A percentile compares a stretch with the other conserved stretches of the same genome.
Evolutionary conservation across 2,113 vertebrate genomes (phyloP).

Genomic region (Paradoxurus hermaphroditus): DNA sequence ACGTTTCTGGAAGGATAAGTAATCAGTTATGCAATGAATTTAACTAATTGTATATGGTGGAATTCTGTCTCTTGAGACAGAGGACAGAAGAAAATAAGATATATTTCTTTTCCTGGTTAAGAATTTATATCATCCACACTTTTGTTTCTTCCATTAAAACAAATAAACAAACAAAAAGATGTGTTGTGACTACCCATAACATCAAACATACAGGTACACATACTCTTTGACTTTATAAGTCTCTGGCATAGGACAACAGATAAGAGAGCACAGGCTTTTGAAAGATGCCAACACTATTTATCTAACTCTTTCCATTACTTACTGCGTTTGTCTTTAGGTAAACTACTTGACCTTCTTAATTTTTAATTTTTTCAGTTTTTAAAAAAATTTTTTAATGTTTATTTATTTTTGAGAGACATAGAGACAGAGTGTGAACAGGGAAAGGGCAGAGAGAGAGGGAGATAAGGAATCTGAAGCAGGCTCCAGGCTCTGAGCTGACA

Average conservation of each 20-base stretch:
- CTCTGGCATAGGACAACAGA: too few relatives aligned
- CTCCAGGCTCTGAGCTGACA: too few relatives aligned
- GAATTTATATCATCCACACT: background rate
- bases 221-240: background rate
- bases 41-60: background rate
- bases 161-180: background rate
- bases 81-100: background rate
- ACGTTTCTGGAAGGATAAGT: background rate
- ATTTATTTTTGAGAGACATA: too few relatives aligned
- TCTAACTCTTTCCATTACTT: background rate
- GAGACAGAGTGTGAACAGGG: too few relatives aligned
- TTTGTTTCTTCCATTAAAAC: background rate
- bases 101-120: background rate
- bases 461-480: too few relatives aligned
- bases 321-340: background rate
- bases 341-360: background rate
- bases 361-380: background rate
- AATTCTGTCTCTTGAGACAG: background rate
- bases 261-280: background rate
- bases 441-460: too few relatives aligned
- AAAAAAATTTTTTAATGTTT: too few relatives aligned
- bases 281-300: background rate
- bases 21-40: background rate
- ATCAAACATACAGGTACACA: background rate
- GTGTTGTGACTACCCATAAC: background rate